Conservation (phyloP, 1,140 invertebrate species). For the Ceratoteleas bidentatus region DNA sequence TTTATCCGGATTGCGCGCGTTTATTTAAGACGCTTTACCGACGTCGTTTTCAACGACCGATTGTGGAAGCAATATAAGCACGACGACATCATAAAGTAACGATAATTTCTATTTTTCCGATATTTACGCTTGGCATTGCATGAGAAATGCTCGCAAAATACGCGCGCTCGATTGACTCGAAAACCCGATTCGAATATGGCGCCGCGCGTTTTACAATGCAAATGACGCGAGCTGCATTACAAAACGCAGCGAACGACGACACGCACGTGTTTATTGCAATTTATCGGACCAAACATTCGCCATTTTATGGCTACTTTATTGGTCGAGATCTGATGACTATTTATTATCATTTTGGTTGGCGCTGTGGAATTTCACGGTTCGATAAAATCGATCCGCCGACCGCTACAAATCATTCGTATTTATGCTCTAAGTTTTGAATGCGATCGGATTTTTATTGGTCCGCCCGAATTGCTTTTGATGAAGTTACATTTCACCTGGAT, state of each 20-base stretch:
- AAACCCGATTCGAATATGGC: constrained; percentile 52
- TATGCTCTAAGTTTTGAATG: constrained; percentile 48
- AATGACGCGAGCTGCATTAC: constrained; percentile 48
- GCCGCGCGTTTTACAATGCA: constrained; percentile 55
- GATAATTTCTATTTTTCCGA: constrained; percentile 64
- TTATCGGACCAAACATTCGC: constrained; percentile 52
- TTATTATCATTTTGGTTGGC: constrained; percentile 53
- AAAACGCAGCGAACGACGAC: constrained; percentile 49
- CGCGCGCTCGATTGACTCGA: constrained; percentile 57
- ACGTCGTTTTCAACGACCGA: constrained; percentile 44
- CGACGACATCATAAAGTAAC: constrained; percentile 62
- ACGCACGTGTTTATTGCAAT: constrained; percentile 63
- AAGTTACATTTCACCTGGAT: constrained; percentile 25
- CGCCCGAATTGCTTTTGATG: constrained; percentile 43
- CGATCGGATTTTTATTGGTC: constrained; percentile 44
- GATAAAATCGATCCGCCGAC: constrained; percentile 47
- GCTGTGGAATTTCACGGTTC: constrained; percentile 48
- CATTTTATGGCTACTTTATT: constrained; percentile 61
- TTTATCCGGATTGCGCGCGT: constrained; percentile 25
- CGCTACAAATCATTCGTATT: constrained; percentile 54
- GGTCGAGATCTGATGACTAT: constrained; percentile 55
- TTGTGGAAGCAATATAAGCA: constrained; percentile 57
- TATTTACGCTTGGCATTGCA: constrained; percentile 59
- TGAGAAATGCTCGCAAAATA: constrained; percentile 57
- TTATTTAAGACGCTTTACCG: constrained; percentile 55